These are phyloP conservation scores for Drepana arcuata DNA, from an alignment of 1,140 invertebrate genomes.

Conservation along the genomic window DNA sequence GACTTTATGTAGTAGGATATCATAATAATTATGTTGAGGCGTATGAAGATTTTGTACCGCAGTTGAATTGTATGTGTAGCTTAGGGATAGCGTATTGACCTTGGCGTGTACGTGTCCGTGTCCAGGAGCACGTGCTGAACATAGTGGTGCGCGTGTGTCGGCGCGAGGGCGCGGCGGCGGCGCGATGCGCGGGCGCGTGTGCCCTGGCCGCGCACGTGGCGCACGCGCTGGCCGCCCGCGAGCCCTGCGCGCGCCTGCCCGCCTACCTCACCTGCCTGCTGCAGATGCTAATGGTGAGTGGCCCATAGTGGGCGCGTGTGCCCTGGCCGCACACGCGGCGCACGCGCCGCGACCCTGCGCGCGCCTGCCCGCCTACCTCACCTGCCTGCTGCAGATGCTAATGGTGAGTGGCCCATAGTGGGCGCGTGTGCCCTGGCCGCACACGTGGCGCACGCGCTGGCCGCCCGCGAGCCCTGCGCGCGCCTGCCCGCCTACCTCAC, in stretches of 20 bases:
- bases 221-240: slow-evolving; percentile 43
- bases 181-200: slow-evolving; percentile 91
- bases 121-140: slow-evolving; percentile 90
- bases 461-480: slow-evolving; percentile 22
- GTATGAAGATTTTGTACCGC: too few relatives aligned
- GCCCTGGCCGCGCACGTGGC: slow-evolving; percentile 79
- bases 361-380: slow-evolving; percentile 81
- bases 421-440: slow-evolving; percentile 89
- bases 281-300: slow-evolving; percentile 82
- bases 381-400: slow-evolving; percentile 89
- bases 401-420: slow-evolving; percentile 75
- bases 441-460: slow-evolving; percentile 53
- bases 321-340: slow-evolving; percentile 78
- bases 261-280: slow-evolving; percentile 91
- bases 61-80: too few relatives aligned
- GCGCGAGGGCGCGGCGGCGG: slow-evolving; percentile 89
- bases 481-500: slow-evolving; percentile 83
- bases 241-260: slow-evolving; percentile 47
- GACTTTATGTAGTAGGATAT: too few relatives aligned
- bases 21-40: too few relatives aligned
- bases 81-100: too few relatives aligned
- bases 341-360: slow-evolving; percentile 28
- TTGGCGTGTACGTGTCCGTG: not conserved
- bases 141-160: slow-evolving; percentile 90
- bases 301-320: slow-evolving; percentile 91